Evolutionary conservation across 2,797 vertebrate species (phyloP).

Genomic region (Alcedo quadribrachys): DNA sequence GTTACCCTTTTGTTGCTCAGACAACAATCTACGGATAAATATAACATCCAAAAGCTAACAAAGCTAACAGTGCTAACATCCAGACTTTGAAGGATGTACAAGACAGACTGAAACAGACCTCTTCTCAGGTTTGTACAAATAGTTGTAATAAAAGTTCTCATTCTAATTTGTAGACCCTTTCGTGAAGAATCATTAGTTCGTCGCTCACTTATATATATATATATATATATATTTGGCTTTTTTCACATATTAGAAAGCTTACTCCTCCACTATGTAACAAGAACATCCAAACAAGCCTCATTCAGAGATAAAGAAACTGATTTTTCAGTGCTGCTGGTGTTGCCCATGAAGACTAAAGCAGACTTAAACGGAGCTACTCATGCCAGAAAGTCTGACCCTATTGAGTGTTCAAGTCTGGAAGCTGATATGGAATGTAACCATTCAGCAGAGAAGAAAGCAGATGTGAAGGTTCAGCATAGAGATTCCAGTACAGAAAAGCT

Average conservation of each 20-base stretch:
- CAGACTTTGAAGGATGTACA: not conserved
- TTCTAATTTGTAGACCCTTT: not conserved
- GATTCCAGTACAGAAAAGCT: not conserved
- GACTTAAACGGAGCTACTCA: not conserved
- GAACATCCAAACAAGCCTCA: not conserved
- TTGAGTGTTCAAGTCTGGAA: not conserved
- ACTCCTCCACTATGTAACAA: not conserved
- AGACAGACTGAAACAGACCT: not conserved
- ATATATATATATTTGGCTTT: not conserved
- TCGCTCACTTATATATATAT: not conserved
- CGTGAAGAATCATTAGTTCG: not conserved
- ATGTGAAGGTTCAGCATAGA: not conserved
- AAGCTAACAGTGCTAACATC: not conserved
- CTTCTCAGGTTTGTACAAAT: not conserved
- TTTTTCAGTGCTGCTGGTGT: not conserved
- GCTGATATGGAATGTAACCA: not conserved
- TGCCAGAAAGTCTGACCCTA: not conserved
- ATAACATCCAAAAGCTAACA: not conserved
- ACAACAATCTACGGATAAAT: not conserved
- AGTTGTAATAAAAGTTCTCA: not conserved
- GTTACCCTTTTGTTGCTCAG: not conserved
- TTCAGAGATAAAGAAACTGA: not conserved
- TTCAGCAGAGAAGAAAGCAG: not conserved
- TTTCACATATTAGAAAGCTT: not conserved
- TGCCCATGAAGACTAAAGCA: not conserved